These are phyloP conservation scores for Lochmaea crataegi DNA, from an alignment of 2,888 invertebrate genomes.

Conservation along the genomic window DNA sequence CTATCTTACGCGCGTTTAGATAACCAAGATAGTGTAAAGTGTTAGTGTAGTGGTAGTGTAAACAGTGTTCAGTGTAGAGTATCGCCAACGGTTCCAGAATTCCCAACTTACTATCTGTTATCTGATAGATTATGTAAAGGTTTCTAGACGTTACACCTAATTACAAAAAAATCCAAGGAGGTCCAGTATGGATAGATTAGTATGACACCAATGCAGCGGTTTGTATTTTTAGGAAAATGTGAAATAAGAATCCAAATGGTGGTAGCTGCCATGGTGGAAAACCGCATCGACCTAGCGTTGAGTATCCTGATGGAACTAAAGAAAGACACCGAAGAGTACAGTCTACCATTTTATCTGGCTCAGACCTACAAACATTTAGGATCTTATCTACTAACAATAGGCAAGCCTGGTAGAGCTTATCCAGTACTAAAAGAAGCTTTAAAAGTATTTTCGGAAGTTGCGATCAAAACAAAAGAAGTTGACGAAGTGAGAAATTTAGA, in stretches of 20 bases:
- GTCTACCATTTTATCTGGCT: slow-evolving; percentile 55
- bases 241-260: slow-evolving; percentile 69
- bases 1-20: too few species aligned
- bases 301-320: slow-evolving; percentile 45
- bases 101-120: too few species aligned
- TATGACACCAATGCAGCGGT: too few species aligned
- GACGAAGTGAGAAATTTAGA: slow-evolving; percentile 58
- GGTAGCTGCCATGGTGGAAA: slow-evolving; percentile 65
- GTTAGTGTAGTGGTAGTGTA: too few species aligned
- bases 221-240: slow-evolving; percentile 62
- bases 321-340: slow-evolving; percentile 44
- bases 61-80: too few species aligned
- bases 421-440: slow-evolving; percentile 56
- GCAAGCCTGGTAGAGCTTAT: slow-evolving; percentile 55
- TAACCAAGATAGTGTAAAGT: too few species aligned
- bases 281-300: slow-evolving; percentile 48
- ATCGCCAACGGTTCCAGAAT: too few species aligned
- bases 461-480: slow-evolving; percentile 42
- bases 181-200: too few species aligned
- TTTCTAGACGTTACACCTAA: too few species aligned
- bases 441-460: slow-evolving; percentile 54
- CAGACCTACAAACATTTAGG: slow-evolving; percentile 60
- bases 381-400: slow-evolving; percentile 59
- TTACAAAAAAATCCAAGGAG: too few species aligned
- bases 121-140: too few species aligned